A percentile compares a stretch with the other conserved stretches of the same genome.
phyloP scores from a whole-genome alignment of 2,797 vertebrate genomes.

The Hephaestus fuliginosus region DNA sequence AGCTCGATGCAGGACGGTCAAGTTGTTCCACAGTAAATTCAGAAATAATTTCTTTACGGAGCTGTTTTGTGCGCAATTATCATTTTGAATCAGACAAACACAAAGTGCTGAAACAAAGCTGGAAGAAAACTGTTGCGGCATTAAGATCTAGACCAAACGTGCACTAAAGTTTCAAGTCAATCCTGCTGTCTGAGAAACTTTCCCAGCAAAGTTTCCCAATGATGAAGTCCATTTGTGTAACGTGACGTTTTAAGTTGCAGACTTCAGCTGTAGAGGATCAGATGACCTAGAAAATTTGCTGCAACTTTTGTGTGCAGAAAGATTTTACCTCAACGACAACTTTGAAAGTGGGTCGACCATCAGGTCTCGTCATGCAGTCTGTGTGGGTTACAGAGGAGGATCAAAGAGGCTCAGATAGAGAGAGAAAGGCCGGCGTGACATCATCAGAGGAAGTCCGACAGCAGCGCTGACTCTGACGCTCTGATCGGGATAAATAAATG shows the following conservation, averaged over 20 bases:
- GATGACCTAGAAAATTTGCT: constrained; percentile 63
- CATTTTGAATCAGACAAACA: background rate
- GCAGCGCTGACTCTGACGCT: background rate
- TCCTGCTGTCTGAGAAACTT: background rate
- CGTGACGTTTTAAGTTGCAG: background rate
- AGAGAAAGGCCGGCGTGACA: constrained; percentile 33
- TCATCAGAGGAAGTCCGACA: constrained; percentile 40
- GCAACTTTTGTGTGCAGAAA: constrained; percentile 19
- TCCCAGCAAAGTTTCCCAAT: background rate
- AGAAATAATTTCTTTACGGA: background rate
- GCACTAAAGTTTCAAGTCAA: background rate
- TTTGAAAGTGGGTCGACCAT: constrained; percentile 56
- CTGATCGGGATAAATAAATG: constrained; percentile 49
- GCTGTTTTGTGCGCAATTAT: background rate
- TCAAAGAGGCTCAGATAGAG: constrained; percentile 19
- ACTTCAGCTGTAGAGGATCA: background rate
- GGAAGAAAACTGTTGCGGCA: background rate
- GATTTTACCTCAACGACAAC: background rate
- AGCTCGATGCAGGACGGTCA: too few relatives aligned
- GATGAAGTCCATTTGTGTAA: background rate
- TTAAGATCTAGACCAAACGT: background rate
- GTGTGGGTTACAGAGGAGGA: constrained; percentile 52
- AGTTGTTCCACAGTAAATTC: background rate
- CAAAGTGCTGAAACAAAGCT: background rate
- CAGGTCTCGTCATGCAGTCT: constrained; percentile 7